Percentiles rank a stretch among this genome's conserved stretches.
These are phyloP conservation scores for Lithophane ornitopus DNA, from an alignment of 2,888 invertebrate species.

Conservation along the genomic window DNA sequence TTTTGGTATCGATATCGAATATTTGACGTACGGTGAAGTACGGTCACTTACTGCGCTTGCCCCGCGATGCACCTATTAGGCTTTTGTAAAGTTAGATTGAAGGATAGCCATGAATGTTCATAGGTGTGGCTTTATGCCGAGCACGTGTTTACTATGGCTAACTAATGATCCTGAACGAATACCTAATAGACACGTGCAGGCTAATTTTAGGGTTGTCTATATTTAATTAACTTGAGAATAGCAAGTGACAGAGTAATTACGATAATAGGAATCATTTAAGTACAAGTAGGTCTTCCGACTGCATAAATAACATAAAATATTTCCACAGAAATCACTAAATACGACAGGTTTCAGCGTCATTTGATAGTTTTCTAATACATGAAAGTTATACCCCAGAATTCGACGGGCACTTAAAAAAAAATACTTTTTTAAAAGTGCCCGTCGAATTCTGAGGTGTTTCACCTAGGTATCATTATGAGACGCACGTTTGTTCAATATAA, in stretches of 20 bases:
- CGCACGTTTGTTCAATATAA: background rate
- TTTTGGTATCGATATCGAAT: constrained; percentile 24
- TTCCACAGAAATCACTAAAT: background rate
- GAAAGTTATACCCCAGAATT: constrained; percentile 38
- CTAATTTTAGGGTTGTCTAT: constrained; percentile 14
- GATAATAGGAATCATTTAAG: background rate
- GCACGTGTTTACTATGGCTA: constrained; percentile 15
- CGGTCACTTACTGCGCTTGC: background rate
- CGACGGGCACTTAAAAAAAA: background rate
- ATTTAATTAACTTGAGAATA: constrained; percentile 1
- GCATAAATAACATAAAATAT: background rate
- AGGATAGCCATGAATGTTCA: constrained; percentile 42
- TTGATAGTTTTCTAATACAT: constrained; percentile 30
- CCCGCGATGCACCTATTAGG: constrained; percentile 18
- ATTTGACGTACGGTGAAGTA: constrained; percentile 12
- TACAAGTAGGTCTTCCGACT: background rate
- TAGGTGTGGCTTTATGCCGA: constrained; percentile 18
- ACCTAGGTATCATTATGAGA: background rate
- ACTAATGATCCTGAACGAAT: constrained; percentile 44
- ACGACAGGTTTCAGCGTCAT: background rate
- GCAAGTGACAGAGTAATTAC: constrained; percentile 7
- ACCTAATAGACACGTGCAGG: constrained; percentile 28
- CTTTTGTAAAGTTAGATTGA: constrained; percentile 38
- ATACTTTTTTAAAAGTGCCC: constrained; percentile 1
- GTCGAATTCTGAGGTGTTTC: too few relatives aligned